A percentile compares a stretch with the other conserved stretches of the same genome.
These are phyloP conservation scores for Popillia japonica DNA, from an alignment of 1,140 invertebrate genomes.

Conservation along the genomic window DNA sequence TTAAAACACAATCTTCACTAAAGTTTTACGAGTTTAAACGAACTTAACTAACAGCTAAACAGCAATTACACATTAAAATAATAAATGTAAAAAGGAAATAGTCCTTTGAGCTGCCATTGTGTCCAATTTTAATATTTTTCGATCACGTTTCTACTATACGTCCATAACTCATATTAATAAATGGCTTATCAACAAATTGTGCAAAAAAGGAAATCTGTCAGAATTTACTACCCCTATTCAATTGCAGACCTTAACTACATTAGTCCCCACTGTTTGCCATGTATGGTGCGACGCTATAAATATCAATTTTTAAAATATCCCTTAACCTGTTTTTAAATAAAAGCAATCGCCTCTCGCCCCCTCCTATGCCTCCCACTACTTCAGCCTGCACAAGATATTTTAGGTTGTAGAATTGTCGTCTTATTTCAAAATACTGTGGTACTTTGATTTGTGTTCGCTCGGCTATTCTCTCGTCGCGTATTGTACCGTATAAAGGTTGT, in stretches of 20 bases:
- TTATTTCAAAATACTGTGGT: constrained; percentile 13
- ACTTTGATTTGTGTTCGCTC: constrained; percentile 21
- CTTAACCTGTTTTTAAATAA: neutral
- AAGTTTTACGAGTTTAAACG: too few relatives aligned
- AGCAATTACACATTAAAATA: too few relatives aligned
- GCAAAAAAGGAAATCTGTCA: neutral
- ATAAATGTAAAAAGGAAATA: too few relatives aligned
- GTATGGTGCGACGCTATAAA: neutral
- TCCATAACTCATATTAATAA: too few relatives aligned
- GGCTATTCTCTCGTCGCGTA: neutral
- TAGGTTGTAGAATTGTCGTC: neutral
- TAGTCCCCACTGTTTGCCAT: neutral
- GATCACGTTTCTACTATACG: too few relatives aligned
- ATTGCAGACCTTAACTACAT: neutral
- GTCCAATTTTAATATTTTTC: too few relatives aligned
- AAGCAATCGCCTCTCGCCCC: neutral
- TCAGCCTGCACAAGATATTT: neutral
- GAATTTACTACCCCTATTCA: neutral
- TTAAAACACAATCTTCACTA: too few relatives aligned
- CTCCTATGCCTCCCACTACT: neutral
- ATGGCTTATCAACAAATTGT: neutral
- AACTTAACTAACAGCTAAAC: too few relatives aligned
- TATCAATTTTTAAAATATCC: constrained; percentile 7
- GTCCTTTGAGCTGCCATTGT: neutral
- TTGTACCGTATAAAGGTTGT: neutral